Percentiles rank a stretch among this genome's conserved stretches.
These are phyloP conservation scores for Drosophila setifemur DNA, from an alignment of 1,140 invertebrate species.

Conservation along the genomic window DNA sequence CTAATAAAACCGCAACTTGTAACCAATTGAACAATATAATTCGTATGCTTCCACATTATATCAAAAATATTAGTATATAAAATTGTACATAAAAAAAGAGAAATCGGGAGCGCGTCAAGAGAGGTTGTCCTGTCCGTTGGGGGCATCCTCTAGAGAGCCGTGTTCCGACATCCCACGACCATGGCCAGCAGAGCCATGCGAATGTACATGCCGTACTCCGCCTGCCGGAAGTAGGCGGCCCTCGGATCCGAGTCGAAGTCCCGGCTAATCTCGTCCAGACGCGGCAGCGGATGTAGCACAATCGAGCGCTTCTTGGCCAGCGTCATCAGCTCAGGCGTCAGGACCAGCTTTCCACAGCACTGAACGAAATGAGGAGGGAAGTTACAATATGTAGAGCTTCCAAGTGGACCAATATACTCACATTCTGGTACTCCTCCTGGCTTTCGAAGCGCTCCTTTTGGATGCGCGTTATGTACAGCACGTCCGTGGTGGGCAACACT, in stretches of 20 bases:
- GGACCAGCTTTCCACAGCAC: constrained; percentile 92
- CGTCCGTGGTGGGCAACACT: constrained; percentile 95
- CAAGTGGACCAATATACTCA: constrained; percentile 1
- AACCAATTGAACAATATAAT: no score
- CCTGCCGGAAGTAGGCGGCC: constrained; percentile 99
- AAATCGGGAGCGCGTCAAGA: no score
- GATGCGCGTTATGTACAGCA: constrained; percentile 98
- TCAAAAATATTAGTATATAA: no score
- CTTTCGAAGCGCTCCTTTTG: constrained; percentile 96
- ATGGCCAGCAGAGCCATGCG: constrained; percentile 98
- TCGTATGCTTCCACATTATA: no score
- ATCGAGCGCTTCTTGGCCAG: constrained; percentile 96
- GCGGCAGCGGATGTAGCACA: constrained; percentile 98
- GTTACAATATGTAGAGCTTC: not conserved
- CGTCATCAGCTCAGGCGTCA: constrained; percentile 98
- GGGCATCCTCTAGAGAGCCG: constrained; percentile 20
- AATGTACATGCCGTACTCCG: constrained; percentile 98
- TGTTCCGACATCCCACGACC: constrained; percentile 87
- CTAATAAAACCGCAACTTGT: no score
- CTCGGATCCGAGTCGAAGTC: constrained; percentile 97
- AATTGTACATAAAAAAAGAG: no score
- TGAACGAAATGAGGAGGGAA: constrained; percentile 18
- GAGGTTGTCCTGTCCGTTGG: not conserved
- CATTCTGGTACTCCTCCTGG: constrained; percentile 92
- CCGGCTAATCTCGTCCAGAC: constrained; percentile 96